phyloP scores from a whole-genome alignment of 2,888 invertebrate genomes.

The Drosophila pseudotalamancana region DNA sequence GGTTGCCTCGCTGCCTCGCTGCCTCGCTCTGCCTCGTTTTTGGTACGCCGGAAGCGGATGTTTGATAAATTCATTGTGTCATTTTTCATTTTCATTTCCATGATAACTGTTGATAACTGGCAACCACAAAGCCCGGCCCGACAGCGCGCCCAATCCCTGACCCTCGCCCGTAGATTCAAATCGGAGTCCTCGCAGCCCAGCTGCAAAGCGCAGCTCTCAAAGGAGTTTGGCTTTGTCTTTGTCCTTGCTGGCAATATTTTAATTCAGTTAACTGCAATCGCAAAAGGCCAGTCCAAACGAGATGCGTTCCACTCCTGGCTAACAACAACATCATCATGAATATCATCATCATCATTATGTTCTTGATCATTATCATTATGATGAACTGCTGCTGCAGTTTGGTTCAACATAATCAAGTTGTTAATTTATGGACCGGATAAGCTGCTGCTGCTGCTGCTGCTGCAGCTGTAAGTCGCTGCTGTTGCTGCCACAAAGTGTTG shows the following conservation, averaged over 20 bases:
- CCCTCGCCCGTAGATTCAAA: background rate
- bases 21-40: no score
- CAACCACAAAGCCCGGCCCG: conserved; percentile 10
- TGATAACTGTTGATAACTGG: conserved; percentile 61
- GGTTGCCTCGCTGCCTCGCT: background rate
- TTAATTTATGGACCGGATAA: conserved; percentile 55
- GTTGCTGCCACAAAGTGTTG: conserved; percentile 21
- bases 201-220: no score
- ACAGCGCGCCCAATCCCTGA: background rate
- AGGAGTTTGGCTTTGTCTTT: no score
- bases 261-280: conserved; percentile 37
- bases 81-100: conserved; percentile 48
- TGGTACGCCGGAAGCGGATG: conserved; percentile 62
- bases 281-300: conserved; percentile 6
- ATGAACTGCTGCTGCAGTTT: conserved; percentile 5
- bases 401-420: conserved; percentile 43
- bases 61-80: conserved; percentile 68
- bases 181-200: background rate
- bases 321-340: conserved; percentile 13
- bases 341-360: conserved; percentile 19
- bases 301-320: conserved; percentile 9
- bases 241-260: conserved; percentile 32
- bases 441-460: conserved; percentile 33
- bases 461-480: conserved; percentile 15
- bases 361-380: conserved; percentile 18